Conservation (phyloP, 1,140 invertebrate genomes). For the Tyrophagus putrescentiae region DNA sequence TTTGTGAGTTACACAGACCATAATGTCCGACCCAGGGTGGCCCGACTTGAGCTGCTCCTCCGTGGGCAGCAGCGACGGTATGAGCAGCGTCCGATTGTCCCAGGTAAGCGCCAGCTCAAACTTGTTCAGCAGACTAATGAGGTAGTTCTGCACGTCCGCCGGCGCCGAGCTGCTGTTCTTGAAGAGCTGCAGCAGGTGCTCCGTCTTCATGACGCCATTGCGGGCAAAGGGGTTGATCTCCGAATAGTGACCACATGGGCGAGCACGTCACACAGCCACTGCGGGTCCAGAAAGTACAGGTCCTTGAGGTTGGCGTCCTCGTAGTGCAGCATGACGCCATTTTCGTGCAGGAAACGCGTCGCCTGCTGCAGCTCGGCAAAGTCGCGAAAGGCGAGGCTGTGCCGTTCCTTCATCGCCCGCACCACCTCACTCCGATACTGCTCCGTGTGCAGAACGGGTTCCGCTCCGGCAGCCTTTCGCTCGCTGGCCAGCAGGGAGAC, state of each 20-base stretch:
- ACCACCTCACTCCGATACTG: constrained; percentile 57
- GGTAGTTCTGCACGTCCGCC: constrained; percentile 51
- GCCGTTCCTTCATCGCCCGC: constrained; percentile 48
- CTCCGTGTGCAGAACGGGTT: constrained; percentile 75
- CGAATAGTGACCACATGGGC: constrained; percentile 87
- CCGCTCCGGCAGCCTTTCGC: constrained; percentile 35
- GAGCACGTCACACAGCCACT: constrained; percentile 95
- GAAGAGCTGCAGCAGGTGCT: constrained; percentile 83
- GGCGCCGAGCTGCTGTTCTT: constrained; percentile 49
- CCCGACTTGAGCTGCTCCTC: constrained; percentile 50
- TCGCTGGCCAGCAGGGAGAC: constrained; percentile 62
- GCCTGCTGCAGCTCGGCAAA: constrained; percentile 80
- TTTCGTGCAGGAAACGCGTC: constrained; percentile 90
- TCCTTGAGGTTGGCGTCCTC: constrained; percentile 90
- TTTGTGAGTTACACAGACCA: constrained; percentile 26
- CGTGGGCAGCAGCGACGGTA: constrained; percentile 76
- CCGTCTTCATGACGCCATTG: constrained; percentile 81
- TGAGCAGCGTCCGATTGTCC: constrained; percentile 67
- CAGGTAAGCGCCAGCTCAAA: constrained; percentile 96
- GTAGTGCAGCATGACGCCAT: constrained; percentile 92
- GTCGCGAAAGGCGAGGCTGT: constrained; percentile 62
- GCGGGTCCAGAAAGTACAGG: constrained; percentile 85
- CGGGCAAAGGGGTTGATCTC: constrained; percentile 91
- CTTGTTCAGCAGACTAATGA: constrained; percentile 78
- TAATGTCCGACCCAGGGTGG: constrained; percentile 35